phyloP scores from a whole-genome alignment of 2,113 vertebrate species.

The Tachysurus fulvidraco region DNA sequence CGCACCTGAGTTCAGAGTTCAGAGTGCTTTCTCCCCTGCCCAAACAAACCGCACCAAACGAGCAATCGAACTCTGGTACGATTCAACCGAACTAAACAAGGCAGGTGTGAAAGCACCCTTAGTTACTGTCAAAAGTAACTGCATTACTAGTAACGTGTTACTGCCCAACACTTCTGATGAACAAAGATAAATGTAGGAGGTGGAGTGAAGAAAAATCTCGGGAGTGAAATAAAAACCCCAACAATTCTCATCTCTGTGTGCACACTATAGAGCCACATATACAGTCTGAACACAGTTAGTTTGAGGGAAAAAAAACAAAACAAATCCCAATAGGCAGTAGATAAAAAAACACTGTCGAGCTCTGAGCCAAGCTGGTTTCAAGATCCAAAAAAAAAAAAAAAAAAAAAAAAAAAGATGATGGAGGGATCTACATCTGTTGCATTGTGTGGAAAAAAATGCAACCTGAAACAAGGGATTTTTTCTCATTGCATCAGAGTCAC shows the following conservation, averaged over 20 bases:
- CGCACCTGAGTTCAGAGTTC: no score
- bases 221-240: background rate
- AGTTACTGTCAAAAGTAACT: no score
- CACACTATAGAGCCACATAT: conserved; percentile 28
- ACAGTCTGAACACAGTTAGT: conserved; percentile 41
- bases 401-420: conserved; percentile 39
- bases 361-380: conserved; percentile 53
- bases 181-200: background rate
- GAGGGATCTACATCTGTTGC: conserved; percentile 62
- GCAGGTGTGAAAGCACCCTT: no score
- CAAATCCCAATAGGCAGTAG: conserved; percentile 52
- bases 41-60: no score
- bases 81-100: no score
- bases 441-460: conserved; percentile 56
- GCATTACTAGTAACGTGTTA: no score
- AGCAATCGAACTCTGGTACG: no score
- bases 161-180: no score
- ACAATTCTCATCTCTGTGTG: conserved; percentile 27
- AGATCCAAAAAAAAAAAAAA: background rate
- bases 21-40: no score
- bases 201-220: background rate
- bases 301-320: background rate
- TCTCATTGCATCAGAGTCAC: background rate
- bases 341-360: conserved; percentile 58
- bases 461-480: conserved; percentile 11